Percentiles rank a stretch among this genome's conserved stretches.
Conservation (phyloP, 2,797 vertebrate genomes). For the Malurus leucopterus region DNA sequence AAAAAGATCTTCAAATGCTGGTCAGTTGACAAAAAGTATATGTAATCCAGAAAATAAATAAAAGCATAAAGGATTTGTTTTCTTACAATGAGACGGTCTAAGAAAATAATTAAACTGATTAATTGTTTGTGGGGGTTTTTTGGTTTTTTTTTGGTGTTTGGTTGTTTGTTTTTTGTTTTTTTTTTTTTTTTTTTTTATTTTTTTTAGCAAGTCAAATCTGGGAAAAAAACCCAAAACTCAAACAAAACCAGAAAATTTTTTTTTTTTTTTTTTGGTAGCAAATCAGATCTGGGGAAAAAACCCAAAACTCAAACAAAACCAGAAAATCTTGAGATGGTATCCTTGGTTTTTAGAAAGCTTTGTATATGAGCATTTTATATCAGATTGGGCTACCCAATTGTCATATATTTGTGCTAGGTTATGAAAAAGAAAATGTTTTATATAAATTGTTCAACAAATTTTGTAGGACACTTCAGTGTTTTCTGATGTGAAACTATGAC, state of each 20-base stretch:
- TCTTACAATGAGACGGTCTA: background rate
- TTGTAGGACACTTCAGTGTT: background rate
- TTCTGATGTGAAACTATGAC: background rate
- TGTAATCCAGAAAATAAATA: background rate
- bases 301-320: background rate
- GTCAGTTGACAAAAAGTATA: background rate
- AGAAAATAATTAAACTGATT: background rate
- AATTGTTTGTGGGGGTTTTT: too few relatives aligned
- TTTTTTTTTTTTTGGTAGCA: background rate
- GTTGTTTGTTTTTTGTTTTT: too few relatives aligned
- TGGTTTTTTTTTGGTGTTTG: background rate
- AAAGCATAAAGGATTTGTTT: fast-evolving
- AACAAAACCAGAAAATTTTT: background rate
- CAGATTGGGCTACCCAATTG: background rate
- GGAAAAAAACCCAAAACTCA: fast-evolving
- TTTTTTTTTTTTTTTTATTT: too few relatives aligned
- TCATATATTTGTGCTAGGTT: background rate
- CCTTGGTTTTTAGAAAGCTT: background rate
- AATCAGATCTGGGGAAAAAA: background rate
- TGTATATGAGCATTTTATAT: background rate
- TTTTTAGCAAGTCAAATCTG: too few relatives aligned
- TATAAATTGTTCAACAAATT: background rate
- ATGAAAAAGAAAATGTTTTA: background rate
- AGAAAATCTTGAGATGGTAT: background rate
- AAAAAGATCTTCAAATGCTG: background rate